Base-by-base conservation (phyloP, 2,888 invertebrate genomes). In the Sepioteuthis lessoniana region DNA sequence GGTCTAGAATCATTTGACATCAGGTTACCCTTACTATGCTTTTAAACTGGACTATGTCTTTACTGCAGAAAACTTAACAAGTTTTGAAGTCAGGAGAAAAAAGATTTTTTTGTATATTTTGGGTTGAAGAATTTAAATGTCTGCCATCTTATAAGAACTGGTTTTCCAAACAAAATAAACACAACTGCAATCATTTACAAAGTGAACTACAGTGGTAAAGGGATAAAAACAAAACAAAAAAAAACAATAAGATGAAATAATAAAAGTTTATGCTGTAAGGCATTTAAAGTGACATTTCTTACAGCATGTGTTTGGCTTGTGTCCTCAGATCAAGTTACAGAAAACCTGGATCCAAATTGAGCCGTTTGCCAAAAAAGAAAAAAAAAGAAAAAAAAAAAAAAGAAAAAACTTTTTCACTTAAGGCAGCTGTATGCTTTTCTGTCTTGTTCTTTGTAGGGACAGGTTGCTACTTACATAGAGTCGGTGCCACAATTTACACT, bases 331-430 rank as follows among this genome's bases (percentile, higher is more conserved):
- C 76, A 76, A 76, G n/a, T 76, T 76, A 76, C n/a, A n/a, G 13
- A n/a, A n/a, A 76, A n/a, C 76, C n/a, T 76, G 76, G n/a, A 76
- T 76, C n/a, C 76, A 76, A 76, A 76, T n/a, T n/a, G 76, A 76
- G n/a, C n/a, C 31, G n/a, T 76, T 76, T 76, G 76, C 2, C 16
- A 76, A 76, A 25, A 1, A 16, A 4, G 16, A 76, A 76, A 76
- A n/a, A 35, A n/a, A n/a, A n/a, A n/a, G n/a, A 76, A 76, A n/a
- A 35, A 76, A 76, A 25, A 1, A 16, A 4, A 35, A 76, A 76
- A 76, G n/a, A 35, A 21, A 25, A 28, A 55, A 28, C 5, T 42
- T 42, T 21, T 55, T 55, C 25, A 25, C 55, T 55, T n/a, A 76
- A 13, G 19, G n/a, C n/a, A n/a, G n/a, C 76, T 76, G 76, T n/a